phyloP scores from a whole-genome alignment of 2,113 vertebrate species.

The Rallus limicola region DNA sequence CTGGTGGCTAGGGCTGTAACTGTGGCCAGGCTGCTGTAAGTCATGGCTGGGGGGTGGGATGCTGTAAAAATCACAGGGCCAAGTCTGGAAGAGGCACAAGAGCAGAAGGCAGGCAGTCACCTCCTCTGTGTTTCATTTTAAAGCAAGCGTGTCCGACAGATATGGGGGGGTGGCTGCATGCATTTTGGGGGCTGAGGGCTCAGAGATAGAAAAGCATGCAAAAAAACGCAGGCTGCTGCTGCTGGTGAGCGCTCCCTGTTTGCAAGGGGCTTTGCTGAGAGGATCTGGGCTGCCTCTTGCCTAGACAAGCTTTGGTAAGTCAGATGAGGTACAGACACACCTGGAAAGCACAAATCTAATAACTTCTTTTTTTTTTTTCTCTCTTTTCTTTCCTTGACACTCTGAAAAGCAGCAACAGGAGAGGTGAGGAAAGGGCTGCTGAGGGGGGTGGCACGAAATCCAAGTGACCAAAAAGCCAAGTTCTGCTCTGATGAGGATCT shows the following conservation, averaged over 20 bases:
- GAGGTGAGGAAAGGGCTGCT: background rate
- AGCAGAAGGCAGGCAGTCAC: fast-evolving
- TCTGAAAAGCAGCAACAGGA: background rate
- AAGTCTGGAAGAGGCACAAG: fast-evolving
- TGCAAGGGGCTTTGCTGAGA: background rate
- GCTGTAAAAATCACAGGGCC: background rate
- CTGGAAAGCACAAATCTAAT: background rate
- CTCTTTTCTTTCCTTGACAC: background rate
- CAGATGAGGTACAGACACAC: background rate
- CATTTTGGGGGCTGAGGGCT: fast-evolving
- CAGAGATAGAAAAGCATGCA: background rate
- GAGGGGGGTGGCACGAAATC: background rate
- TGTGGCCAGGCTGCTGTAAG: background rate
- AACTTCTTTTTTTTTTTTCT: background rate
- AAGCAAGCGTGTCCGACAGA: fast-evolving
- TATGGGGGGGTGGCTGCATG: background rate
- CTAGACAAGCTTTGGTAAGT: background rate
- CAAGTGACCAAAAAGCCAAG: background rate
- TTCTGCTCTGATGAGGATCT: background rate
- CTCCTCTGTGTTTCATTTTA: background rate
- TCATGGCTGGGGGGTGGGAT: background rate
- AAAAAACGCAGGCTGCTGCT: background rate
- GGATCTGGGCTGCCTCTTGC: background rate
- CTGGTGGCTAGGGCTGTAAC: background rate
- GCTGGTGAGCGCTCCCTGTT: background rate